These are phyloP conservation scores for Stenodera caucasica DNA, from an alignment of 2,888 invertebrate genomes.

Conservation along the genomic window DNA sequence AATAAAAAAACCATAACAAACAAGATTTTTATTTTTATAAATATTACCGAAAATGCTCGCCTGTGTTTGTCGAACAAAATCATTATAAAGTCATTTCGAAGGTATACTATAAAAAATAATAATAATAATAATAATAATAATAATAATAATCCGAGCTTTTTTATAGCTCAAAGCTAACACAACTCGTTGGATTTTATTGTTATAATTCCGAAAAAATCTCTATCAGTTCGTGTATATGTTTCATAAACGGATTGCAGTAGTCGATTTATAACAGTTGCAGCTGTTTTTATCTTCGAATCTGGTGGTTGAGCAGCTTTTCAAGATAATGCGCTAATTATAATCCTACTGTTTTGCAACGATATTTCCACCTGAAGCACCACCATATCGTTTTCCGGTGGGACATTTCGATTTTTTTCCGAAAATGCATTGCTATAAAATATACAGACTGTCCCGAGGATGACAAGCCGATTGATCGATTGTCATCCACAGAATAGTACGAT, in stretches of 20 bases:
- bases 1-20: constrained; percentile 6
- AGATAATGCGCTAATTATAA: constrained; percentile 16
- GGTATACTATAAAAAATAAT: too few relatives aligned
- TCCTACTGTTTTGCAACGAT: not conserved
- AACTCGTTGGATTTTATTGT: not conserved
- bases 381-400: not conserved
- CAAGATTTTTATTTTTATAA: not conserved
- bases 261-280: not conserved
- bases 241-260: not conserved
- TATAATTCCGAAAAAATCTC: not conserved
- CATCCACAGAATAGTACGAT: too few relatives aligned
- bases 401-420: too few relatives aligned
- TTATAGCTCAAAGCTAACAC: not conserved
- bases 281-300: constrained; percentile 9
- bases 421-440: too few relatives aligned
- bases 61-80: not conserved
- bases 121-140: too few relatives aligned
- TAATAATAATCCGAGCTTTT: not conserved
- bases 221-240: not conserved
- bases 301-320: constrained; percentile 10
- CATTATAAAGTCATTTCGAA: constrained; percentile 8
- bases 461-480: too few relatives aligned
- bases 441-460: too few relatives aligned
- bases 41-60: not conserved
- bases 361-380: constrained; percentile 1